Base-by-base conservation (phyloP, 1,140 invertebrate genomes). In the Protaetia brevitarsis region DNA sequence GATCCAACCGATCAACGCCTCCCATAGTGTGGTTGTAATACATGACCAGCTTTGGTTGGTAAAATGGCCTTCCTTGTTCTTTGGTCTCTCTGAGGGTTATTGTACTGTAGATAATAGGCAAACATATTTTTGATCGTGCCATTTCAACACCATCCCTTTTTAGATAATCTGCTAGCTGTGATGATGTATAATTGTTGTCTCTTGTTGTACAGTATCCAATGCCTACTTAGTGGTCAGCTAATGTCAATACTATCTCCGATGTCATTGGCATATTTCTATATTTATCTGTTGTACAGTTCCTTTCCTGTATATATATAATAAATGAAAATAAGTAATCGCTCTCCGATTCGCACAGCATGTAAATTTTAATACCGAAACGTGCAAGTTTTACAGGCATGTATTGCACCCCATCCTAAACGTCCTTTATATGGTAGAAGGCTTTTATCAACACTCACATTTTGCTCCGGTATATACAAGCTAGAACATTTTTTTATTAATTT, bases 341-440 rank as follows among this genome's bases (percentile, higher is more conserved):
- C 34, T 37, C 28, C 11, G 68, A 69, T 45, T 69, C 68, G 34
- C 68, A 69, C 37, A 67, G 37, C 29, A 67, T 60, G 37, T 62
- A 64, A 29, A 10, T 8, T 19, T 67, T 64, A 58, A 67, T 67
- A n/a, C 66, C 66, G 45, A 70, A 66, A 30, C 69, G 51, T 11
- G 66, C 59, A 45, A 66, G 21, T 63, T 70, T 70, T 16, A 63
- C 19, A 11, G 66, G 57, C 13, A 68, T 68, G 36, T 67, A 68
- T 34, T 70, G 66, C 7, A 63, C n/a, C 56, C 37, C 63, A 70
- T 3, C 63, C 63, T 23, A 70, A 19, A 10, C 69, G 13, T 13
- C 69, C 58, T 59, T 70, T 68, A 31, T 63, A 70, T 11, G 61
- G 26, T 16, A 70, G 34, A 4, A 66, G 29, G 64, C 63, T 58